phyloP scores from a whole-genome alignment of 2,113 vertebrate species.

The Leucopsar rothschildi region DNA sequence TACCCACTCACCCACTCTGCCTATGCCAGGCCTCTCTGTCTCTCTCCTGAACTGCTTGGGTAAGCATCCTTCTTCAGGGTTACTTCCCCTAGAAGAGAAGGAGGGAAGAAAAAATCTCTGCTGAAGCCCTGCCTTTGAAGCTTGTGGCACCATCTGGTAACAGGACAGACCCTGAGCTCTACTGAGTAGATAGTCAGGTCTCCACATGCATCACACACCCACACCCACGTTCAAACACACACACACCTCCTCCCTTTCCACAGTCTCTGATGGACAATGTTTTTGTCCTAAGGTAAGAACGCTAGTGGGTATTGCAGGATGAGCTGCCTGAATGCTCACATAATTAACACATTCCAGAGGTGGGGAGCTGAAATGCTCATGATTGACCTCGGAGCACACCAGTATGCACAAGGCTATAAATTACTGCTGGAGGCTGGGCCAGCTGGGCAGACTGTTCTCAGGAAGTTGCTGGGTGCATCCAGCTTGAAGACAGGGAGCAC shows the following conservation, averaged over 20 bases:
- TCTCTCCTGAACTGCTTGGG: background rate
- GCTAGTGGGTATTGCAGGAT: background rate
- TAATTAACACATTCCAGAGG: background rate
- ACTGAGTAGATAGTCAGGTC: background rate
- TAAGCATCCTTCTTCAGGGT: background rate
- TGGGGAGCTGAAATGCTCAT: background rate
- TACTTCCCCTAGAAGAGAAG: background rate
- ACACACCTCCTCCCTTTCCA: background rate
- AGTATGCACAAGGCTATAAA: background rate
- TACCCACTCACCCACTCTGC: background rate
- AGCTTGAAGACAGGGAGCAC: background rate
- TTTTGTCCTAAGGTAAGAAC: background rate
- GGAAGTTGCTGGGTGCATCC: background rate
- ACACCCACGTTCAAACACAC: background rate
- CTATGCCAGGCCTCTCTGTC: accelerated
- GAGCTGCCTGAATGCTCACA: background rate
- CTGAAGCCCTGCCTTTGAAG: background rate
- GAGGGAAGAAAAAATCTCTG: background rate
- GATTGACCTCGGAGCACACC: background rate
- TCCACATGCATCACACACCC: background rate
- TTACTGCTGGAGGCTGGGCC: background rate
- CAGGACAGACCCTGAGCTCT: background rate
- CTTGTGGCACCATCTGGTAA: background rate
- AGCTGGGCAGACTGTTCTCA: background rate
- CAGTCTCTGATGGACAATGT: too few species aligned